phyloP scores from a whole-genome alignment of 2,888 invertebrate genomes.

The Oeneis ivallda region DNA sequence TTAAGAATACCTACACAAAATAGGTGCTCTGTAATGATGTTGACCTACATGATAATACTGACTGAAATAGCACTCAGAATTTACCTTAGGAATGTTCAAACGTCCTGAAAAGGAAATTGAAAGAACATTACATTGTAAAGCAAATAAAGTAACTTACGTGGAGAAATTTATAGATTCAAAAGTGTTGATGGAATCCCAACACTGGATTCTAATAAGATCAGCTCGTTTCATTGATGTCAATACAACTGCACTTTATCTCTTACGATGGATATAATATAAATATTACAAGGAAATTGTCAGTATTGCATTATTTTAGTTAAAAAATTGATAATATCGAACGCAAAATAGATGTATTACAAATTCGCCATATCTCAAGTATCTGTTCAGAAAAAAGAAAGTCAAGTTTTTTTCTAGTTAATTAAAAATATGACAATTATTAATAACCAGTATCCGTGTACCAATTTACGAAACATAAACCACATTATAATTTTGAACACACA shows the following conservation, averaged over 20 bases:
- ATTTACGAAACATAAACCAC: too few relatives aligned
- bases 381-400: constrained; percentile 44
- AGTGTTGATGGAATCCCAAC: constrained; percentile 52
- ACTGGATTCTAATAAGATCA: constrained; percentile 55
- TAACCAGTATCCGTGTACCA: too few relatives aligned
- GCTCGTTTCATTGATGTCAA: constrained; percentile 53
- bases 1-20: too few relatives aligned
- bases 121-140: background rate
- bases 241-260: constrained; percentile 46
- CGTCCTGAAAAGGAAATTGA: background rate
- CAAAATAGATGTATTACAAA: constrained; percentile 65
- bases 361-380: constrained; percentile 75
- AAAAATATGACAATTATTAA: too few relatives aligned
- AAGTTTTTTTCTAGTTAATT: too few relatives aligned
- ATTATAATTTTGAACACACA: too few relatives aligned
- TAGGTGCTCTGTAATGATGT: constrained; percentile 23
- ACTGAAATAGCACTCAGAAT: constrained; percentile 25
- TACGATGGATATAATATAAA: constrained; percentile 47
- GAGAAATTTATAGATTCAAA: constrained; percentile 51
- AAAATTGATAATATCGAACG: constrained; percentile 54
- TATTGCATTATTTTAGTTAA: constrained; percentile 56
- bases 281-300: constrained; percentile 47
- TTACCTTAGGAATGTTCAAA: constrained; percentile 1
- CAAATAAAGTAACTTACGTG: constrained; percentile 47
- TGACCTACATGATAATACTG: constrained; percentile 39